Conservation (phyloP, 2,113 vertebrate genomes). For the Stercorarius parasiticus region DNA sequence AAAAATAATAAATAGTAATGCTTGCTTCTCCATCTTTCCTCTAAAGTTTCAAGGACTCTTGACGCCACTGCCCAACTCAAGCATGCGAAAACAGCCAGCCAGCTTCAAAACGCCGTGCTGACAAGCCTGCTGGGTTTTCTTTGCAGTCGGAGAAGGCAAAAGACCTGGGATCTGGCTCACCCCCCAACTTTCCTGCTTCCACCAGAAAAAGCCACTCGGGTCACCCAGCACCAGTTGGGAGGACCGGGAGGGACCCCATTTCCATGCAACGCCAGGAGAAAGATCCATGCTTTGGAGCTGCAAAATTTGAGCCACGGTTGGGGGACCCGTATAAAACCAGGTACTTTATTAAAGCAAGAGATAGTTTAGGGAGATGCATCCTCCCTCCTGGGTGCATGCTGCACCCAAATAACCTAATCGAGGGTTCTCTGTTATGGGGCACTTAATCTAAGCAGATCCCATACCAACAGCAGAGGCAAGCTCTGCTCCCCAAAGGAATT, state of each 20-base stretch:
- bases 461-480: not conserved
- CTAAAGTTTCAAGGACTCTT: slow-evolving; percentile 2
- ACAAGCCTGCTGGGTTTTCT: not conserved
- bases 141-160: not conserved
- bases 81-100: not conserved
- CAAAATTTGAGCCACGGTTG: rapidly evolving
- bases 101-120: not conserved
- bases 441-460: not conserved
- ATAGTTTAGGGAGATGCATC: not conserved
- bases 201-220: not conserved
- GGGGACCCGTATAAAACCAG: not conserved
- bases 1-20: not conserved
- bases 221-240: not conserved
- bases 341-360: not conserved
- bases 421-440: not conserved
- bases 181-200: not conserved
- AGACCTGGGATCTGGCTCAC: rapidly evolving
- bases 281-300: not conserved
- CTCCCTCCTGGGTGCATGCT: not conserved
- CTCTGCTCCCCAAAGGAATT: not conserved
- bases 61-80: not conserved
- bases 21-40: not conserved
- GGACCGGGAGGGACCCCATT: not conserved
- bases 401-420: not conserved
- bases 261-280: not conserved